A percentile compares a stretch with the other conserved stretches of the same genome.
Conservation (phyloP, 1,140 invertebrate genomes). For the Oncopodura yosiiana region DNA sequence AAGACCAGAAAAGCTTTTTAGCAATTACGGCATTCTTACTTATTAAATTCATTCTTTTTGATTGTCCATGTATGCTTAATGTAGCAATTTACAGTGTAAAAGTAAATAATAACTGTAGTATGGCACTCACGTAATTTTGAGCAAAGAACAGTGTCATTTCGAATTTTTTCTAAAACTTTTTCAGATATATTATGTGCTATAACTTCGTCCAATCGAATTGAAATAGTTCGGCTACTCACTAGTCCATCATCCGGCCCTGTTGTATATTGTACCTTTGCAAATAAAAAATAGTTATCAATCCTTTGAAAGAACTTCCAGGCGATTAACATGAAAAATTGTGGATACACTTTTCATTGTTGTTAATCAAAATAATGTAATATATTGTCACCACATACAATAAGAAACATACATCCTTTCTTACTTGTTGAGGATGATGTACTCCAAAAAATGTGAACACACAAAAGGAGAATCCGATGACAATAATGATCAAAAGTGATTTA, state of each 20-base stretch:
- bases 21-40: neutral
- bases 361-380: too few relatives aligned
- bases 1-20: neutral
- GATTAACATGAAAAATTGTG: neutral
- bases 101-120: too few relatives aligned
- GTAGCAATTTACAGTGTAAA: too few relatives aligned
- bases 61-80: too few relatives aligned
- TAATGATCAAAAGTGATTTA: slow-evolving; percentile 28
- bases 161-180: slow-evolving; percentile 26
- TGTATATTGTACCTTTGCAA: slow-evolving; percentile 2
- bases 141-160: slow-evolving; percentile 29
- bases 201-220: slow-evolving; percentile 30
- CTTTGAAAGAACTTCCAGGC: neutral
- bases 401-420: slow-evolving; percentile 1
- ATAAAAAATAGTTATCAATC: neutral
- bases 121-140: slow-evolving; percentile 22
- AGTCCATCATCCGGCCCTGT: slow-evolving; percentile 14
- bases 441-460: slow-evolving; percentile 26
- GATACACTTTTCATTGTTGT: too few relatives aligned
- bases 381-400: too few relatives aligned
- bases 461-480: slow-evolving; percentile 25
- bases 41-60: neutral
- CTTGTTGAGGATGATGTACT: slow-evolving; percentile 28
- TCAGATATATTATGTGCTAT: slow-evolving; percentile 32
- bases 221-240: slow-evolving; percentile 20